Conservation (phyloP, 2,888 invertebrate species). For the Eupithecia subumbrata region DNA sequence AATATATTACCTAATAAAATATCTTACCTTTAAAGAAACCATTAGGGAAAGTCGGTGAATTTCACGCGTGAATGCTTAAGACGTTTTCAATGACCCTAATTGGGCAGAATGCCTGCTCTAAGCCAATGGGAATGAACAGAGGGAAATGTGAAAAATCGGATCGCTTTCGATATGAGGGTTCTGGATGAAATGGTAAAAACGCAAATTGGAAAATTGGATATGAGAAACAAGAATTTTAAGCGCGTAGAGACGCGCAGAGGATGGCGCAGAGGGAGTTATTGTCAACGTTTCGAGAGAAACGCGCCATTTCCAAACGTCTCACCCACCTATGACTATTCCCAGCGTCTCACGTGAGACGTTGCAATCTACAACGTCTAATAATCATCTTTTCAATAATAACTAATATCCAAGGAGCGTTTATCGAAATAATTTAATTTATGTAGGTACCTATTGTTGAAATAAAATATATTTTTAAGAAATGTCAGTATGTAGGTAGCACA, state of each 20-base stretch:
- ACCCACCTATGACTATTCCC: not conserved
- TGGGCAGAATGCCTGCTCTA: slow-evolving; percentile 28
- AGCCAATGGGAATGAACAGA: slow-evolving; percentile 3
- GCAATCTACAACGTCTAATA: not conserved
- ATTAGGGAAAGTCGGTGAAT: slow-evolving; percentile 37
- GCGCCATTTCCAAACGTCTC: not conserved
- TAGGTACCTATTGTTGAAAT: not conserved
- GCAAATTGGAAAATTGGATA: not conserved
- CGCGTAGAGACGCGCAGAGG: no score
- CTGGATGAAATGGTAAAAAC: not conserved
- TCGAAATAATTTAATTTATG: not conserved
- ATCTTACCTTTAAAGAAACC: slow-evolving; percentile 24
- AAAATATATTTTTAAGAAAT: not conserved
- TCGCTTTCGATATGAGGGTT: not conserved
- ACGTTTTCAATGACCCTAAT: slow-evolving; percentile 37
- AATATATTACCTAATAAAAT: slow-evolving; percentile 19
- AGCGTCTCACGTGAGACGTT: no score
- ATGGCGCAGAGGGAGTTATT: no score
- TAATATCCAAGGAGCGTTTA: not conserved
- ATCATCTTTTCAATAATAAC: not conserved
- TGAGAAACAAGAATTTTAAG: no score
- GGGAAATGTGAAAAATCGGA: slow-evolving; percentile 11
- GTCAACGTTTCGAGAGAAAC: no score
- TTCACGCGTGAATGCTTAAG: slow-evolving; percentile 37
- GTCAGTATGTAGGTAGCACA: not conserved